These are phyloP conservation scores for Tiliacea citrago DNA, from an alignment of 2,888 invertebrate genomes.

Conservation along the genomic window DNA sequence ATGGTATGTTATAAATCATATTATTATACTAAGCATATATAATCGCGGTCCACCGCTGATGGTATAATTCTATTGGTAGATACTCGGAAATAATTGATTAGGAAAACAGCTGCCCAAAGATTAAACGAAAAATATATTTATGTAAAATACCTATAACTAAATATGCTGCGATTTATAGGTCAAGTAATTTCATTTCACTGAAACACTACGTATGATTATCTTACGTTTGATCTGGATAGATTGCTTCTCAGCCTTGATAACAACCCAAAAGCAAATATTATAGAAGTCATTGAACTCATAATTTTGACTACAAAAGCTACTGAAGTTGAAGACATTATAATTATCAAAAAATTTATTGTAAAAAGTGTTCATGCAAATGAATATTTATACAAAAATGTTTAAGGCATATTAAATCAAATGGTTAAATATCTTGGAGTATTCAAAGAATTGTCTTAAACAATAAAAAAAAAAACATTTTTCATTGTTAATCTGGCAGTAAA, in stretches of 20 bases:
- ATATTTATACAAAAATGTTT: background rate
- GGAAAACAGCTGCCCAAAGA: background rate
- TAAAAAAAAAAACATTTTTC: background rate
- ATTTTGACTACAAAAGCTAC: constrained; percentile 20
- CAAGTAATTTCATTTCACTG: background rate
- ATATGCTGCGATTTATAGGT: background rate
- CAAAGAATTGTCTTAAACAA: background rate
- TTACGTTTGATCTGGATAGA: constrained; percentile 20
- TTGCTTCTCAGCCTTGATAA: constrained; percentile 31
- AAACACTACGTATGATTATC: constrained; percentile 4
- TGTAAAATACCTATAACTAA: background rate
- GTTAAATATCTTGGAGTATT: background rate
- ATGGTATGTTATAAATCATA: background rate
- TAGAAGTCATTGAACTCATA: constrained; percentile 43
- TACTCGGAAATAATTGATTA: background rate
- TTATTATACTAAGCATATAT: background rate
- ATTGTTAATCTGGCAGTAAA: background rate
- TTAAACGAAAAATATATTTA: background rate
- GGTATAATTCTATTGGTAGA: background rate
- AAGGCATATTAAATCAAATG: too few species aligned
- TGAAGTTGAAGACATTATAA: background rate
- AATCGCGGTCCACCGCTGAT: background rate
- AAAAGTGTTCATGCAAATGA: background rate
- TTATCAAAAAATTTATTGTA: constrained; percentile 13
- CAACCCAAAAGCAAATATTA: constrained; percentile 20